These are phyloP conservation scores for Amia ocellicauda DNA, from an alignment of 2,113 vertebrate species.

Conservation along the genomic window DNA sequence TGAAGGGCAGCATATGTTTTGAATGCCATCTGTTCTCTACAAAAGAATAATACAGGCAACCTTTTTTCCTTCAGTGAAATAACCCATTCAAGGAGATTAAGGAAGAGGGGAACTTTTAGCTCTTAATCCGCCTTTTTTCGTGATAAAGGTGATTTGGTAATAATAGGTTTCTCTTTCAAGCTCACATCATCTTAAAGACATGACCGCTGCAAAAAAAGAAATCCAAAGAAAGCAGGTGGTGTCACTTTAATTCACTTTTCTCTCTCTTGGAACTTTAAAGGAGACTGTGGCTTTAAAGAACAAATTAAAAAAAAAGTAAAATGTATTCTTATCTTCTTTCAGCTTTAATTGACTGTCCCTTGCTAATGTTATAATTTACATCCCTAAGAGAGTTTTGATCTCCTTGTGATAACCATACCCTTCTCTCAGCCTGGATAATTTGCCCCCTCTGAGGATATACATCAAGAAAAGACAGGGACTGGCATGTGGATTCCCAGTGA, in stretches of 20 bases:
- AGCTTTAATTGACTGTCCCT: conserved; percentile 31
- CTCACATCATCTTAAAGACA: background rate
- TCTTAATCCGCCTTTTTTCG: background rate
- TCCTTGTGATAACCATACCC: conserved; percentile 24
- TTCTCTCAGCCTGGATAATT: conserved; percentile 17
- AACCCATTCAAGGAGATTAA: too few relatives aligned
- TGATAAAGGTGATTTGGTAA: background rate
- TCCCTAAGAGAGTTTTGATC: conserved; percentile 23
- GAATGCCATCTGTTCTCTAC: too few relatives aligned
- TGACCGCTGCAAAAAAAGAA: too few relatives aligned
- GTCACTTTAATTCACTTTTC: too few relatives aligned
- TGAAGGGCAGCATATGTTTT: too few relatives aligned
- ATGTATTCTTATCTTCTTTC: conserved; percentile 9
- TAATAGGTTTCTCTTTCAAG: background rate
- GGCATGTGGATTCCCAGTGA: conserved; percentile 9
- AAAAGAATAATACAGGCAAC: background rate
- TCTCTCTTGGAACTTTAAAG: background rate
- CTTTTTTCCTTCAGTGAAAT: too few relatives aligned
- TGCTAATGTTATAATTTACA: conserved; percentile 32
- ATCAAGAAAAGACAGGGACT: conserved; percentile 20
- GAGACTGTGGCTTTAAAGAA: conserved; percentile 7
- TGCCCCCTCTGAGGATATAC: conserved; percentile 13
- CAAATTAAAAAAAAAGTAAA: background rate
- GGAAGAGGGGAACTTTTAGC: background rate
- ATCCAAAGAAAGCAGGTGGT: too few relatives aligned